phyloP scores from a whole-genome alignment of 2,797 vertebrate genomes.

The Trichosurus vulpecula region DNA sequence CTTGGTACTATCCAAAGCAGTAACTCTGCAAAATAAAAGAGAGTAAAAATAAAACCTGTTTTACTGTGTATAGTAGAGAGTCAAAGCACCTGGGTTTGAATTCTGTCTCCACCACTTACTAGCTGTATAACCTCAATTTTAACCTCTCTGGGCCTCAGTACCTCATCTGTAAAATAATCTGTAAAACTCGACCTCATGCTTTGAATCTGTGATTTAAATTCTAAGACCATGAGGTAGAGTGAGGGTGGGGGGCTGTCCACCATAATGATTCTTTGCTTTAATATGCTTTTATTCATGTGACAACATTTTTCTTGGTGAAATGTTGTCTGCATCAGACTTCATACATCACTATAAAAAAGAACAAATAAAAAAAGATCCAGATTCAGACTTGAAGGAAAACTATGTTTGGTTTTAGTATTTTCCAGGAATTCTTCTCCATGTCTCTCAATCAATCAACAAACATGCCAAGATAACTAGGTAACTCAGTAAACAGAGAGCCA shows the following conservation, averaged over 20 bases:
- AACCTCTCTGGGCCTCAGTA: neutral
- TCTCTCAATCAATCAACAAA: conserved; percentile 46
- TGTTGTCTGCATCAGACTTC: conserved; percentile 14
- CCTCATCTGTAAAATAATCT: neutral
- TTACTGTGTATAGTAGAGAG: neutral
- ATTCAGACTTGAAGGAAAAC: conserved; percentile 56
- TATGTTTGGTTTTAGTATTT: conserved; percentile 34
- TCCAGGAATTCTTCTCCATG: conserved; percentile 41
- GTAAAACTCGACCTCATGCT: neutral
- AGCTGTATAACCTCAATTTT: neutral
- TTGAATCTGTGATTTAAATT: neutral
- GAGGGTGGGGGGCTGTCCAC: neutral
- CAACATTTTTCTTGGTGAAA: conserved; percentile 56
- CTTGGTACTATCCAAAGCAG: conserved; percentile 38
- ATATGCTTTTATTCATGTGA: conserved; percentile 57
- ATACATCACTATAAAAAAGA: conserved; percentile 57
- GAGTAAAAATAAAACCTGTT: neutral
- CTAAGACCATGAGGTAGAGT: neutral
- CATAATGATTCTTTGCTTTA: conserved; percentile 30
- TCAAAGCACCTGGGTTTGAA: neutral
- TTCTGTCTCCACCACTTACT: neutral
- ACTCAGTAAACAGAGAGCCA: neutral
- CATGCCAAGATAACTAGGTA: neutral
- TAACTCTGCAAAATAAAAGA: neutral
- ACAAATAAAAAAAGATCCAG: conserved; percentile 48